Base-by-base conservation (phyloP, 2,888 invertebrate genomes). In the Rhyacophila evoluta region DNA sequence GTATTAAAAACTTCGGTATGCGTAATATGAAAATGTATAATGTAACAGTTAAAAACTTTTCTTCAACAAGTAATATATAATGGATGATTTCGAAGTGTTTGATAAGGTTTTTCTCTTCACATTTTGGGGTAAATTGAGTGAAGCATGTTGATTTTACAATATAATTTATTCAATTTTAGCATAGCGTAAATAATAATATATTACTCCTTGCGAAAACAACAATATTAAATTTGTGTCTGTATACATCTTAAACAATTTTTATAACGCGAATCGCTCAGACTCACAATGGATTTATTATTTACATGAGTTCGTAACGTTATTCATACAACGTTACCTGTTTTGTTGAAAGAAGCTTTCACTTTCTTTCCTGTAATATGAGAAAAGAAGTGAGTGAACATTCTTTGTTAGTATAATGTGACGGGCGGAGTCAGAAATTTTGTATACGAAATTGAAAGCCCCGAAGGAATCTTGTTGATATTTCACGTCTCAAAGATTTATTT, bases 261-360 rank as follows among this genome's bases (percentile, higher is more conserved):
- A 12, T 25, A 25, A 55, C 15, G 19, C 19, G 25, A 55, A 55
- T 55, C 19, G 55, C 12, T 55, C 55, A 55, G 19, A 25, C 55
- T 55, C 55, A 19, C 55, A 25, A 19, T 55, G 55, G 55, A 55
- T 55, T 55, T 55, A 55, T 55, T 55, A 55, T 55, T 55, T 55
- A 55, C 55, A 19, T 10, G 25, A 55, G 55, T 41, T 41, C 15
- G 41, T 55, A 55, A 25, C 55, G 25, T 25, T 55, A 55, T 55
- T 55, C 55, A 55, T 55, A 55, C 55, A 55, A 19, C 55, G 55
- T 55, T 55, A 55, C 55, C 55, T 25, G 55, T 55, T 55, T 55
- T 55, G 55, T 55, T 55, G 55, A 55, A 19, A 19, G 55, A 19
- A 55, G 55, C 55, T 55, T 55, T 55, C 55, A 19, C 55, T 55